These are phyloP conservation scores for Pseudomugil gertrudae DNA, from an alignment of 2,797 vertebrate genomes.

Conservation along the genomic window DNA sequence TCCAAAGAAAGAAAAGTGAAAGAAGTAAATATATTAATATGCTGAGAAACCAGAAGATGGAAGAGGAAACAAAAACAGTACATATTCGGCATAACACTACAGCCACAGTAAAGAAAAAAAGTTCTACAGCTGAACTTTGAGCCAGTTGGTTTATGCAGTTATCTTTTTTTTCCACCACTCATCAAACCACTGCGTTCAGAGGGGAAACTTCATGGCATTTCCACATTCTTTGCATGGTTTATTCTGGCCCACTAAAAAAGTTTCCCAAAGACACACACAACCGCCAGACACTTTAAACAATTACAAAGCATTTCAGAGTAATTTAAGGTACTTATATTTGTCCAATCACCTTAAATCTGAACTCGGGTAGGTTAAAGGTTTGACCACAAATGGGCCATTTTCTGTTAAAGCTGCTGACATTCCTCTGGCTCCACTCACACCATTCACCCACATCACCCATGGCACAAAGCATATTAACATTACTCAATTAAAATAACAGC, in stretches of 20 bases:
- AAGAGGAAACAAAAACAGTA: constrained; percentile 53
- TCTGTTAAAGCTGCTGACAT: constrained; percentile 12
- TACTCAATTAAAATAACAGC: constrained; percentile 25
- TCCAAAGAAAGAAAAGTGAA: constrained; percentile 69
- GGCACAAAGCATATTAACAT: constrained; percentile 57
- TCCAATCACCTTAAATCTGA: constrained; percentile 14
- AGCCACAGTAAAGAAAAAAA: constrained; percentile 48
- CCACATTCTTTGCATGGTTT: constrained; percentile 54
- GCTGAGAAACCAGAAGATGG: constrained; percentile 69
- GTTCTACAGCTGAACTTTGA: constrained; percentile 62
- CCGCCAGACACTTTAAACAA: constrained; percentile 40
- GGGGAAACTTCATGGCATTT: constrained; percentile 34
- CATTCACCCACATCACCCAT: constrained; percentile 34
- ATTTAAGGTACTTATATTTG: constrained; percentile 31
- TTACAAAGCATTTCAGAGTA: constrained; percentile 34
- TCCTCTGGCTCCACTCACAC: constrained; percentile 25
- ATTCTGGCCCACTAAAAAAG: constrained; percentile 46
- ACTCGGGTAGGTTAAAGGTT: constrained; percentile 2
- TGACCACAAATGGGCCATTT: constrained; percentile 25
- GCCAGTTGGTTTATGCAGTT: constrained; percentile 47
- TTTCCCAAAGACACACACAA: constrained; percentile 31
- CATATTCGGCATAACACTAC: constrained; percentile 65
- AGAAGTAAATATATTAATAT: constrained; percentile 79
- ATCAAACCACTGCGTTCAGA: constrained; percentile 39
- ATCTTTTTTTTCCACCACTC: constrained; percentile 35